Evolutionary conservation across 2,797 vertebrate genomes (phyloP).

Genomic region (Denticeps clupeoides): DNA sequence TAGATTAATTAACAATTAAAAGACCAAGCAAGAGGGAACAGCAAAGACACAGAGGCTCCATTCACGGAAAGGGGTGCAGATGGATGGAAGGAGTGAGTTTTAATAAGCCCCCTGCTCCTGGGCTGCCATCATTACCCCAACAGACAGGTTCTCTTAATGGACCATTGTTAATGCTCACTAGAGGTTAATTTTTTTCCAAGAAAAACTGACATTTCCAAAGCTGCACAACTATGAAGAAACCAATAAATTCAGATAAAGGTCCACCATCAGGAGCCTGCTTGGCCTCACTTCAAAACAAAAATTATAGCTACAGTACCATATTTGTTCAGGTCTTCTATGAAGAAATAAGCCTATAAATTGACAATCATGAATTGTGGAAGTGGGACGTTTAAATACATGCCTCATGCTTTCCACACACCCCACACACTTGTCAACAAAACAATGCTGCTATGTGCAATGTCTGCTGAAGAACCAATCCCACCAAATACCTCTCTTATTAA

Average conservation of each 20-base stretch:
- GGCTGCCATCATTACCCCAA: conserved; percentile 48
- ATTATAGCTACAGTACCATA: too few species aligned
- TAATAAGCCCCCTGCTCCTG: conserved; percentile 60
- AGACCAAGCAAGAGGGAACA: neutral
- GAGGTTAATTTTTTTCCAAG: too few species aligned
- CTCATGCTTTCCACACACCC: conserved; percentile 4
- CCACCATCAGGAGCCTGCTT: too few species aligned
- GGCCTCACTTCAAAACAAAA: too few species aligned
- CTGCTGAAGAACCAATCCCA: conserved; percentile 6
- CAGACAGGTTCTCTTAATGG: conserved; percentile 52
- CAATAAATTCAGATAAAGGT: too few species aligned
- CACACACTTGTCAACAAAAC: neutral
- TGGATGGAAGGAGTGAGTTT: conserved; percentile 54
- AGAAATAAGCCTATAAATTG: too few species aligned
- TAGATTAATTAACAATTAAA: conserved; percentile 70
- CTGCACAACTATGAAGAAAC: too few species aligned
- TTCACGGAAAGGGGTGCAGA: conserved; percentile 56
- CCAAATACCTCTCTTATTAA: conserved; percentile 36
- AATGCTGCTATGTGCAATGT: neutral
- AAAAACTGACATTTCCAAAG: too few species aligned
- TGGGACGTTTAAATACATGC: too few species aligned
- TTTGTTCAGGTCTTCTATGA: too few species aligned
- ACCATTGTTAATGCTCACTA: conserved; percentile 44
- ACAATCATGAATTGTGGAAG: too few species aligned
- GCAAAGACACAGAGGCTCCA: conserved; percentile 62